Conservation (phyloP, 2,888 invertebrate genomes). For the Tortrix viridana region DNA sequence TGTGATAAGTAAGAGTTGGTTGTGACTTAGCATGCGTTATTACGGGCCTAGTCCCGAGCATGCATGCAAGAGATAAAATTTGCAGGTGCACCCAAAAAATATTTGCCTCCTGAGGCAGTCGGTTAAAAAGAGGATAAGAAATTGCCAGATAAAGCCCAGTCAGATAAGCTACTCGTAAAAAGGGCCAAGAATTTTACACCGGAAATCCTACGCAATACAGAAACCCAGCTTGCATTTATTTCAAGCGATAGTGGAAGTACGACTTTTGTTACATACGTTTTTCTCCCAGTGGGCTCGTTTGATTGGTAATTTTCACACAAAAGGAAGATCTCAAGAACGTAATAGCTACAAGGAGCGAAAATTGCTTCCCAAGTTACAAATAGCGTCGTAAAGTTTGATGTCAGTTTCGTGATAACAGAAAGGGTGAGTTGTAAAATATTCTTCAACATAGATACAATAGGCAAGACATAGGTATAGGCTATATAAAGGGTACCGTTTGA, state of each 20-base stretch:
- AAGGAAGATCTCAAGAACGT: conserved; percentile 18
- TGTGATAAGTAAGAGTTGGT: no score
- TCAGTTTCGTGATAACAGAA: conserved; percentile 28
- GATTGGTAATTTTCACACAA: conserved; percentile 30
- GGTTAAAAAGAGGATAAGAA: background rate
- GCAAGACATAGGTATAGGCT: no score
- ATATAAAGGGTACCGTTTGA: background rate
- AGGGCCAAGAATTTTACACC: background rate
- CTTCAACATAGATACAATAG: conserved; percentile 6
- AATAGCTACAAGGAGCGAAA: conserved; percentile 24
- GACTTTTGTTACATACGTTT: conserved; percentile 26
- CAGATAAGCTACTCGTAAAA: conserved; percentile 9
- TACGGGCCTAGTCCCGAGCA: no score
- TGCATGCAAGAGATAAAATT: no score
- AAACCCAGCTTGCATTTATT: conserved; percentile 20
- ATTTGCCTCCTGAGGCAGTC: background rate
- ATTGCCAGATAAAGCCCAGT: background rate
- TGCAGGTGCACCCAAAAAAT: background rate
- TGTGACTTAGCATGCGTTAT: no score
- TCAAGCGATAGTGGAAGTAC: conserved; percentile 19
- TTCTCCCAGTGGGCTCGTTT: conserved; percentile 8
- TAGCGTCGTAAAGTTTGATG: conserved; percentile 29
- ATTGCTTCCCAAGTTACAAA: conserved; percentile 17
- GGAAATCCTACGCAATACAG: background rate
- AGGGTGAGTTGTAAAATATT: conserved; percentile 18